Percentiles rank a stretch among this genome's conserved stretches.
These are phyloP conservation scores for Synanthedon vespiformis DNA, from an alignment of 2,888 invertebrate species.

Conservation along the genomic window DNA sequence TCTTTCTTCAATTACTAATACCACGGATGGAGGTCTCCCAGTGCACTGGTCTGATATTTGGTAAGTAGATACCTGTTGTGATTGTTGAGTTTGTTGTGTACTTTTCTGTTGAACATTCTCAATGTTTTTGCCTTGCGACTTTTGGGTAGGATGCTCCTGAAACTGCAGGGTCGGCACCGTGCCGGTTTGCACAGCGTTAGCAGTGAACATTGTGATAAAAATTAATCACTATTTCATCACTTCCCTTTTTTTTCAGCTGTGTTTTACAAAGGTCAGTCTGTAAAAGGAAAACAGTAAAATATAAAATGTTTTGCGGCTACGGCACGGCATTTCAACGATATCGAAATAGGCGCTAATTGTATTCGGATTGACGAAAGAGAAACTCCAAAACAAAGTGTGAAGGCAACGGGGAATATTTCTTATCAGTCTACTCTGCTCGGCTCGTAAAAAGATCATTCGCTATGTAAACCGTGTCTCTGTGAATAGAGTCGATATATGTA, in stretches of 20 bases:
- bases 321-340: constrained; percentile 13
- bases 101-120: constrained; percentile 74
- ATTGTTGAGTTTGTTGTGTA: constrained; percentile 55
- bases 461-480: constrained; percentile 59
- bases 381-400: constrained; percentile 60
- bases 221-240: constrained; percentile 20
- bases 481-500: constrained; percentile 62
- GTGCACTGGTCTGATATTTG: neutral
- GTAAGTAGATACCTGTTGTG: constrained; percentile 17
- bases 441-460: constrained; percentile 66
- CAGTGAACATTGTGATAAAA: constrained; percentile 65
- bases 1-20: no score
- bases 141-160: constrained; percentile 74
- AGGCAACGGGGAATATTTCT: constrained; percentile 65
- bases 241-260: constrained; percentile 36
- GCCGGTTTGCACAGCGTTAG: constrained; percentile 72
- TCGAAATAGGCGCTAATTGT: constrained; percentile 58
- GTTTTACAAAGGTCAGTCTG: constrained; percentile 14
- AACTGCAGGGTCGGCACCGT: constrained; percentile 75
- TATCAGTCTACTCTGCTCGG: constrained; percentile 63
- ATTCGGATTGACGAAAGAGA: constrained; percentile 36
- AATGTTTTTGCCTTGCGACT: constrained; percentile 71
- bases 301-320: constrained; percentile 8
- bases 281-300: constrained; percentile 16
- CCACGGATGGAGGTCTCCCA: no score